Conservation (phyloP, 2,888 invertebrate species). For the Anorthoa munda region DNA sequence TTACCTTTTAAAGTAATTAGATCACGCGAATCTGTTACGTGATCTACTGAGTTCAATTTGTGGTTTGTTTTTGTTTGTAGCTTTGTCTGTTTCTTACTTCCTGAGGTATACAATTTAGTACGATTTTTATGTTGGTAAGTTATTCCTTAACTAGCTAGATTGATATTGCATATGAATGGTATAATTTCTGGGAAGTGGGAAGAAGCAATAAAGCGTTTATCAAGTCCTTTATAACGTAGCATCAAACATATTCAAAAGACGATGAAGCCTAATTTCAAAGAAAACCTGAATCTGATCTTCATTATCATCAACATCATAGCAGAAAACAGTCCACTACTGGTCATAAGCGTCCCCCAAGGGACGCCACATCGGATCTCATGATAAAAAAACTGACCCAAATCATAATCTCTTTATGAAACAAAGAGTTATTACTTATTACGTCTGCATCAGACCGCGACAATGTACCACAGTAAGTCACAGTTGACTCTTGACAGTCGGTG, state of each 20-base stretch:
- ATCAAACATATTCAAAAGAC: neutral
- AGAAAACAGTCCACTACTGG: too few relatives aligned
- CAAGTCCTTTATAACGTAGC: neutral
- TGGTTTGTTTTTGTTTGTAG: conserved; percentile 23
- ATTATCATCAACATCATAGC: too few relatives aligned
- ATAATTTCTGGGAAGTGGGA: too few relatives aligned
- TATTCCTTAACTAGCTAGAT: too few relatives aligned
- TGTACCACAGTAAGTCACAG: conserved; percentile 57
- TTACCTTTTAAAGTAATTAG: conserved; percentile 66
- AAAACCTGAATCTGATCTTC: neutral
- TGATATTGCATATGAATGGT: too few relatives aligned
- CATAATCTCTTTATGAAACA: conserved; percentile 10
- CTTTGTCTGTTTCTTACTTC: neutral
- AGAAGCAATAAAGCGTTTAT: too few relatives aligned
- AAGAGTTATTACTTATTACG: conserved; percentile 35
- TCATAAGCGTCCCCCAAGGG: too few relatives aligned
- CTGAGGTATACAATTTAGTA: neutral
- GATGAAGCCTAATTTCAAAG: neutral
- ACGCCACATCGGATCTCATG: neutral
- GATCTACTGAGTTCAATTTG: conserved; percentile 47
- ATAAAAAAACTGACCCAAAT: conserved; percentile 14
- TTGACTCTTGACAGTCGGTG: conserved; percentile 65
- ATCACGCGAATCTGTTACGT: conserved; percentile 65
- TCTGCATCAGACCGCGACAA: conserved; percentile 50
- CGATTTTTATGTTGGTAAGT: too few relatives aligned